Conservation (phyloP, 2,888 invertebrate species). For the Eupithecia tripunctaria region DNA sequence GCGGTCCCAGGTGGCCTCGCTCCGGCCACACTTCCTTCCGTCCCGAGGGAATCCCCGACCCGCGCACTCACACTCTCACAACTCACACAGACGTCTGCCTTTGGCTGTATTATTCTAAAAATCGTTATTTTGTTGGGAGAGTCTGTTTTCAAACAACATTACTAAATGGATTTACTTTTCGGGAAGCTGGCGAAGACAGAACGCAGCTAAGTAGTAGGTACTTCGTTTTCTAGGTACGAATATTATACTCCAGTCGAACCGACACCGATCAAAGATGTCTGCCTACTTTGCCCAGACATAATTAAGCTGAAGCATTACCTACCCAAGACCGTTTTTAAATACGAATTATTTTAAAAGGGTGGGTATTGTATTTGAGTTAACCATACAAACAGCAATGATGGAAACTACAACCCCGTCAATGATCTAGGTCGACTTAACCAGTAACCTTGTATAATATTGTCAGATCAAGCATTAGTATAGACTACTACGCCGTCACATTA, state of each 20-base stretch:
- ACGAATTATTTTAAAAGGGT: neutral
- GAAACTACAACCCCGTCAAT: too few species aligned
- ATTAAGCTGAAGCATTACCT: neutral
- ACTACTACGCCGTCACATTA: neutral
- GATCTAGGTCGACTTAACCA: too few species aligned
- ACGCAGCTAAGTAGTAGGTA: neutral
- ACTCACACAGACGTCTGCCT: conserved; percentile 48
- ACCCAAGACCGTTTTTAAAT: neutral
- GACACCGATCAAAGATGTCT: neutral
- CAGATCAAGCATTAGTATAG: neutral
- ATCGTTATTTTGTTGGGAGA: conserved; percentile 37
- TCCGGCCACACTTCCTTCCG: conserved; percentile 80
- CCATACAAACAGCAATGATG: neutral
- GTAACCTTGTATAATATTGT: neutral
- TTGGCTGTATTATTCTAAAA: conserved; percentile 45
- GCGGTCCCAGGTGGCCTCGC: conserved; percentile 77
- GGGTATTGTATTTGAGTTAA: neutral
- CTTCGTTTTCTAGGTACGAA: neutral
- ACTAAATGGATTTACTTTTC: neutral
- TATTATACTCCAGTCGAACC: neutral
- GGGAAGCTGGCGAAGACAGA: neutral
- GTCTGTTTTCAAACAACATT: conserved; percentile 27
- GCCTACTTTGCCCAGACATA: neutral
- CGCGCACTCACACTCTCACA: conserved; percentile 63
- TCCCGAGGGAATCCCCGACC: conserved; percentile 74